phyloP scores from a whole-genome alignment of 2,113 vertebrate species.

The Dasypus novemcinctus region DNA sequence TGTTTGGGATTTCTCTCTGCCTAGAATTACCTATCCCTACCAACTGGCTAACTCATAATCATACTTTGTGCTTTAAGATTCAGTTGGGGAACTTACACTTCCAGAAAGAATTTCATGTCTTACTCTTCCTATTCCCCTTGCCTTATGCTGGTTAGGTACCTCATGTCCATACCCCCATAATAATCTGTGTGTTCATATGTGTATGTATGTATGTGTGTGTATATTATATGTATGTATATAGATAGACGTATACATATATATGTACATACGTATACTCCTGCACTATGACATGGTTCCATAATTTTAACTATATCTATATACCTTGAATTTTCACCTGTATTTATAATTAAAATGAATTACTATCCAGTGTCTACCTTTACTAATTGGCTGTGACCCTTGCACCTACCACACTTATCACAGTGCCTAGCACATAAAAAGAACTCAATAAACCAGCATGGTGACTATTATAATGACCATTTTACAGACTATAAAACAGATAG shows the following conservation, averaged over 20 bases:
- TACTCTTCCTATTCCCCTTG: not conserved
- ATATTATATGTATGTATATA: not conserved
- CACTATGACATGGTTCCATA: not conserved
- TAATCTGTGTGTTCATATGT: not conserved
- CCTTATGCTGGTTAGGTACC: not conserved
- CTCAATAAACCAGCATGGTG: not conserved
- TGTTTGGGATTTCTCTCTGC: not conserved
- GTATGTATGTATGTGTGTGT: not conserved
- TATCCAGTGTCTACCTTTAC: not conserved
- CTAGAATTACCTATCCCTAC: not conserved
- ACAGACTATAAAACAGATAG: not conserved
- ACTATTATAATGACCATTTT: not conserved
- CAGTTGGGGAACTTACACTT: not conserved
- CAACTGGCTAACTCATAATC: not conserved
- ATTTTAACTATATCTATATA: not conserved
- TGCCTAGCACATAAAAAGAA: not conserved
- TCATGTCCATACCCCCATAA: not conserved
- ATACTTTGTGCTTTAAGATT: not conserved
- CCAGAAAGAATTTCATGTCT: not conserved
- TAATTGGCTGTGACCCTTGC: not conserved
- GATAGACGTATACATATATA: not conserved
- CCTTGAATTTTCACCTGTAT: not conserved
- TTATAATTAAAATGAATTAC: constrained; percentile 8
- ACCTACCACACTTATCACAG: not conserved
- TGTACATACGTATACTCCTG: not conserved